Conservation (phyloP, 30 jellyfish, hydroid and myxozoan species). For the Aurelia aurita region DNA sequence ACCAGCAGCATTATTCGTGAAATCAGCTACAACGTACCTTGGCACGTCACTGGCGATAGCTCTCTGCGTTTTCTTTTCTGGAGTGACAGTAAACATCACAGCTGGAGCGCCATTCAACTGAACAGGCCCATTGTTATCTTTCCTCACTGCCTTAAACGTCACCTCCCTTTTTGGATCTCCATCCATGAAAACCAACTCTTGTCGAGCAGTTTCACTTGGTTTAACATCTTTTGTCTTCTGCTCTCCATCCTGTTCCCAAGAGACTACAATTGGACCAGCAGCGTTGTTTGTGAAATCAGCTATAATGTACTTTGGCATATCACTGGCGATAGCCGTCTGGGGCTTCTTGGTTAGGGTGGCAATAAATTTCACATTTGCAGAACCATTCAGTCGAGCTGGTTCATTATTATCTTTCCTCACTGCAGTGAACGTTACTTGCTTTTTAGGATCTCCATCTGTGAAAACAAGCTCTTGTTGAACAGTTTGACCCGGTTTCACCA, state of each 20-base stretch:
- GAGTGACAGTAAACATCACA: constrained; percentile 8
- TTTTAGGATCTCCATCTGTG: background rate
- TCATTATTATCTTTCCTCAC: background rate
- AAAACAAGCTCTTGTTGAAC: background rate
- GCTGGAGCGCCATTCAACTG: constrained; percentile 16
- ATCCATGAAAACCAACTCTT: constrained; percentile 14
- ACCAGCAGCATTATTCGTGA: constrained; percentile 21
- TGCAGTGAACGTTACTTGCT: background rate
- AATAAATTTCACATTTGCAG: background rate
- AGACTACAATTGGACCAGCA: background rate
- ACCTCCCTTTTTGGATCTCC: constrained; percentile 16
- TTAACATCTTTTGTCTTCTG: background rate
- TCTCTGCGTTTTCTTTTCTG: constrained; percentile 4
- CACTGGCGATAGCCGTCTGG: constrained; percentile 21
- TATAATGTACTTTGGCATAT: background rate
- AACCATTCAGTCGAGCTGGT: constrained; percentile 11
- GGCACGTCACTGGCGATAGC: background rate
- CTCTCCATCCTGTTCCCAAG: constrained; percentile 44
- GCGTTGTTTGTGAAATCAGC: constrained; percentile 30
- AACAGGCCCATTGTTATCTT: constrained; percentile 15
- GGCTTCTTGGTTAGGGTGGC: constrained; percentile 4
- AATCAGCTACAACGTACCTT: constrained; percentile 6
- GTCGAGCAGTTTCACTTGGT: background rate
- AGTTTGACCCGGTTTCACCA: background rate
- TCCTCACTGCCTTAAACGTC: constrained; percentile 17